Evolutionary conservation across 1,140 invertebrate genomes (phyloP), one percentile per base, ranked within the genome.

Genomic region (Apis laboriosa): DNA sequence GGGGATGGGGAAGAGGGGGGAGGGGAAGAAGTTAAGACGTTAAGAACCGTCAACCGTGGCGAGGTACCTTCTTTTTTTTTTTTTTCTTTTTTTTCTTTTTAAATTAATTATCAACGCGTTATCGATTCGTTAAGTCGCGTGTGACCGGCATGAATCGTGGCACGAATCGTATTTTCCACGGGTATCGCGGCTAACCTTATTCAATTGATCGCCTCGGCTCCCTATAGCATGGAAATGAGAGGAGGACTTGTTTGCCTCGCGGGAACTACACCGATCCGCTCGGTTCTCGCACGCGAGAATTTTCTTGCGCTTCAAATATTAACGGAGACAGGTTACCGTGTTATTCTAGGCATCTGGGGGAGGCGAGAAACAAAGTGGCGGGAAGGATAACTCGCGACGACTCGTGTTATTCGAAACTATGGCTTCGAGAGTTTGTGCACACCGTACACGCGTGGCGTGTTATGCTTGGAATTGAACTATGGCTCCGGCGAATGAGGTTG

Each of bases 51-150:
- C 17, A 24, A 19, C 12, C 70, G 43, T 21, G 67, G 53, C 53
- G 13, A 53, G 58, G 76, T 68, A 70, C 24, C 75, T 64, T 66
- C 58, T 34, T 60, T 2, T 28, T 28, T 2, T 28, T 28, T 28
- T 28, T 28, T 34, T 34, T 4, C 0, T 34, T 34, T 34, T 34
- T 34, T 4, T 3, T 34, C 3, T 34, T 34, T 72, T 43, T 72
- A 72, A 73, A 83, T 83, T 73, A 73, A 80, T 80, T 80, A 80
- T 80, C 63, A 74, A 78, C 51, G 78, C 74, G 63, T 80, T 80
- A 80, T 80, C 51, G 78, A 80, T 80, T 53, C 8, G 34, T 3
- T 24, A 49, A 28, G 51, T 12, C 28, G 55, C 19, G 61, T 66
- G 61, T 80, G 78, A 80, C 78, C 58, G 78, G 66, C 74, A 80